Percentiles rank a stretch among this genome's conserved stretches.
Conservation (phyloP, 2,797 vertebrate species). For the Zalophus californianus region DNA sequence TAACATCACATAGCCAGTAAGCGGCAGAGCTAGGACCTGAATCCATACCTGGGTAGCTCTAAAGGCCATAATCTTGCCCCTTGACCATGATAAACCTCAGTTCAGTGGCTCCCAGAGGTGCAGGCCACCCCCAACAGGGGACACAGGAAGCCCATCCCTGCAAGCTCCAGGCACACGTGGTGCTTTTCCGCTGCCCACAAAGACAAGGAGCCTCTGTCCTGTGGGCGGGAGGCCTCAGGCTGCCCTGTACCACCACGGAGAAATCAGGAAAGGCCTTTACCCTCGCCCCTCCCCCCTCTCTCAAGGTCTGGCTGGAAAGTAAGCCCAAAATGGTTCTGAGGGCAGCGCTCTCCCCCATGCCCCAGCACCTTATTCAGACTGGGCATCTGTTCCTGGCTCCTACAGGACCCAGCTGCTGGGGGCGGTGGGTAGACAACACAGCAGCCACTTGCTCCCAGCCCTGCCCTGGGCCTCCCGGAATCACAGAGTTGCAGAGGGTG, state of each 20-base stretch:
- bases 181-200: neutral
- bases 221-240: neutral
- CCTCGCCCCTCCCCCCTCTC: rapidly evolving
- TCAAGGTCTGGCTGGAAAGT: neutral
- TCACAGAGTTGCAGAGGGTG: neutral
- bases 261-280: neutral
- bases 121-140: neutral
- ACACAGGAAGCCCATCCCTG: neutral
- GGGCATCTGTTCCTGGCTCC: neutral
- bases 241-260: neutral
- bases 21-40: neutral
- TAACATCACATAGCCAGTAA: neutral
- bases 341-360: neutral
- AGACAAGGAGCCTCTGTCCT: neutral
- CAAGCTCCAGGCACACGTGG: rapidly evolving
- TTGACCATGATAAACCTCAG: neutral
- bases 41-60: neutral
- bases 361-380: neutral
- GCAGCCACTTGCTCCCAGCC: neutral
- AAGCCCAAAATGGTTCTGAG: neutral
- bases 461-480: neutral
- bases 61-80: neutral
- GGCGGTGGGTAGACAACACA: neutral
- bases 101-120: neutral
- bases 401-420: neutral